Conservation (phyloP, 2,888 invertebrate species). For the Empis livida region DNA sequence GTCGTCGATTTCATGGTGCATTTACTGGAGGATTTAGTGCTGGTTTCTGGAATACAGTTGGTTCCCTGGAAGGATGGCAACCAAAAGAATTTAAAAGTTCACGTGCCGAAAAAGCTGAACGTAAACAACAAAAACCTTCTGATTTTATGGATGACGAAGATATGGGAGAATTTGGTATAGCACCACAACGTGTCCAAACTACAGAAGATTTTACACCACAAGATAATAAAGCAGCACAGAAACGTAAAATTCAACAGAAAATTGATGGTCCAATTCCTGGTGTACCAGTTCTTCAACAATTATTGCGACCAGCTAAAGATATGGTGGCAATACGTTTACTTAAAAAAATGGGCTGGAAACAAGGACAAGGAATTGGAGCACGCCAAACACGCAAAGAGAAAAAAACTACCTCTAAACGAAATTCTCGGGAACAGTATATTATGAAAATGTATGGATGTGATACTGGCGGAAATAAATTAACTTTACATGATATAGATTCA, state of each 20-base stretch:
- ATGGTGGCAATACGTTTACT: constrained; percentile 79
- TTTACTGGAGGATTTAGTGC: constrained; percentile 98
- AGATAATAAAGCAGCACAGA: constrained; percentile 22
- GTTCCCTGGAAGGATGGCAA: constrained; percentile 88
- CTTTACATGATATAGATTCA: constrained; percentile 8
- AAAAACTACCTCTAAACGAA: constrained; percentile 21
- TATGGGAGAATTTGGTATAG: constrained; percentile 86
- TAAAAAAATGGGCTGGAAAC: constrained; percentile 84
- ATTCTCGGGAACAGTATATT: constrained; percentile 26
- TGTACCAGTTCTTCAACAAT: constrained; percentile 53
- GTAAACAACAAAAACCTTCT: constrained; percentile 58
- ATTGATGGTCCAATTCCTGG: constrained; percentile 38
- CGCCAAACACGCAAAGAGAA: constrained; percentile 37
- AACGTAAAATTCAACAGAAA: constrained; percentile 28
- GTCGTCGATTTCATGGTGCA: constrained; percentile 92
- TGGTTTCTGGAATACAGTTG: constrained; percentile 94
- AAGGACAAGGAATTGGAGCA: constrained; percentile 59
- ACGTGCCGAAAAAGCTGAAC: constrained; percentile 49
- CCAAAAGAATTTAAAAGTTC: constrained; percentile 88
- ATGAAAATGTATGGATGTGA: constrained; percentile 29
- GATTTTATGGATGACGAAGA: constrained; percentile 99
- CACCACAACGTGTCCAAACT: constrained; percentile 72
- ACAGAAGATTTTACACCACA: constrained; percentile 55
- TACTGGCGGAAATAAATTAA: constrained; percentile 9
- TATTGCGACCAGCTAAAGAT: constrained; percentile 63